phyloP scores from a whole-genome alignment of 2,797 vertebrate genomes.

The Galagoides demidoff region DNA sequence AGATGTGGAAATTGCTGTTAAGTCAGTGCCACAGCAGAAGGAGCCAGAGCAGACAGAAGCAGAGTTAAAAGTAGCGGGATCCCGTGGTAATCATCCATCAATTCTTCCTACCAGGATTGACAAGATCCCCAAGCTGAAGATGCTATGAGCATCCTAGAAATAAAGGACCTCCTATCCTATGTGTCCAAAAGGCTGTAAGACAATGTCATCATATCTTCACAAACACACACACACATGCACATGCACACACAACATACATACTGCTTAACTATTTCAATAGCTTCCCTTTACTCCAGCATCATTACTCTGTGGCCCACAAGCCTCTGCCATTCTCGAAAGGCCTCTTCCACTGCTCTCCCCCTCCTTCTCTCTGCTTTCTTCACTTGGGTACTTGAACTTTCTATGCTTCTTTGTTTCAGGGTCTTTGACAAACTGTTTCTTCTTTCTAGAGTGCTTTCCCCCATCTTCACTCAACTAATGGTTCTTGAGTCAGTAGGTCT shows the following conservation, averaged over 20 bases:
- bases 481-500: neutral
- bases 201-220: neutral
- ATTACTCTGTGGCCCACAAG: neutral
- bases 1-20: neutral
- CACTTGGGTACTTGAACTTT: neutral
- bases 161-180: neutral
- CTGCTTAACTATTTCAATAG: neutral
- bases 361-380: neutral
- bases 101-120: slow-evolving; percentile 9
- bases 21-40: neutral
- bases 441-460: slow-evolving; percentile 16
- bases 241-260: neutral
- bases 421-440: neutral
- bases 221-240: neutral
- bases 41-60: neutral
- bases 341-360: neutral
- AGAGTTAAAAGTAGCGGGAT: neutral
- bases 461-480: neutral
- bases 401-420: neutral
- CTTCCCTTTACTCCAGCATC: slow-evolving; percentile 22
- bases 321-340: neutral
- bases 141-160: neutral
- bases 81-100: neutral
- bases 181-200: neutral
- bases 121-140: neutral